Evolutionary conservation across 2,888 invertebrate species (phyloP).

Genomic region (Galerucella calmariensis): DNA sequence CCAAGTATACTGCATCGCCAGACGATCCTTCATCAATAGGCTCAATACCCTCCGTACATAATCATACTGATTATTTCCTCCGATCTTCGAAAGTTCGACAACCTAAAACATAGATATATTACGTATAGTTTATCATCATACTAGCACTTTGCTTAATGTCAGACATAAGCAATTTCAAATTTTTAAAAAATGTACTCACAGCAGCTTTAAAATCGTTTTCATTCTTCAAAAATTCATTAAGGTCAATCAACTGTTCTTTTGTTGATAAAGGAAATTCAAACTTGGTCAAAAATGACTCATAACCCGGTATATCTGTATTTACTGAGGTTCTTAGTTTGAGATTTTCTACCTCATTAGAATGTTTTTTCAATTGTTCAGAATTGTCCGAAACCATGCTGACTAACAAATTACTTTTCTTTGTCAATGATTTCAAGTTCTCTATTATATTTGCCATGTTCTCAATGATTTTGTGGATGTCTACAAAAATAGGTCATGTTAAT

Average conservation of each 20-base stretch:
- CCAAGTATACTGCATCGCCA: constrained; percentile 19
- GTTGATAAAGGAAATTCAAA: neutral
- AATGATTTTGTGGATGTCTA: neutral
- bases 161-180: too few relatives aligned
- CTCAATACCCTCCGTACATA: constrained; percentile 13
- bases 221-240: too few relatives aligned
- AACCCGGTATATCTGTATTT: constrained; percentile 10
- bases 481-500: neutral
- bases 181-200: too few relatives aligned
- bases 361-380: too few relatives aligned
- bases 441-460: neutral
- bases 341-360: too few relatives aligned
- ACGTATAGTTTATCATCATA: too few relatives aligned
- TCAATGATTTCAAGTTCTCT: too few relatives aligned
- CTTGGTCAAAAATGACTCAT: neutral
- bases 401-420: too few relatives aligned
- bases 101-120: constrained; percentile 6
- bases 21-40: constrained; percentile 17
- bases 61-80: constrained; percentile 12
- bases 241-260: too few relatives aligned
- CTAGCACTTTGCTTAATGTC: too few relatives aligned
- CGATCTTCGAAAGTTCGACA: constrained; percentile 9
- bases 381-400: too few relatives aligned
- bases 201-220: too few relatives aligned
- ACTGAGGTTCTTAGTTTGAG: neutral